Evolutionary conservation across 1,140 invertebrate genomes (phyloP), one percentile per base, ranked within the genome.

Genomic region (Solenopsis fugax): DNA sequence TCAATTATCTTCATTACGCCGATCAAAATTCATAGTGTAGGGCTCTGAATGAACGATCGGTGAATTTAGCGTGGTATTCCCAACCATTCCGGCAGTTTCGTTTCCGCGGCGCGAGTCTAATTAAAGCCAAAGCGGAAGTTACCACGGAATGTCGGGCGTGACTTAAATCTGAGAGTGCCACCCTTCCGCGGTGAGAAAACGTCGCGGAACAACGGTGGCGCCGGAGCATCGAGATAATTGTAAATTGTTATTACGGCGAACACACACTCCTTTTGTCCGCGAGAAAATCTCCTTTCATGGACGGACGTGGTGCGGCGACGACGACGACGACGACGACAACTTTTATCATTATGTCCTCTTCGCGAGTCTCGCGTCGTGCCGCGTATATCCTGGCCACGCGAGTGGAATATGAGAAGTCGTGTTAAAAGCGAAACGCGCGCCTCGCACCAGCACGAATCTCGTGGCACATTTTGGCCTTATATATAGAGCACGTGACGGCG

Each of bases 311-410:
- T 10, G 29, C 72, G 56, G 37, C 69, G 48, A 50, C 76, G 24
- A 65, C 45, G 60, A 18, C 18, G 29, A 29, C 29, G 29, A 50
- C 69, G 48, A 50, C 76, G 24, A 65, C 45, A 45, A 18, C 18
- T 84, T 84, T 24, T 75, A 60, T 84, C 64, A 81, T 71, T n/a
- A n/a, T 41, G 50, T n/a, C 18, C 41, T 62, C 58, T 73, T 73
- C 69, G 75, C 41, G 76, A 67, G 41, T 58, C 56, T 24, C 45
- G 56, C 29, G 18, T 69, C 60, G 76, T 85, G 77, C 58, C 78
- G 76, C 56, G 64, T 88, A 89, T 89, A 92, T 93, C 72, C 90
- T 88, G 81, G 16, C 80, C 80, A 91, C 89, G 90, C 92, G 92
- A 62, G 41, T 12, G 56, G 90, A 93, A 93, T 93, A 88, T 92